Evolutionary conservation across 2,888 invertebrate genomes (phyloP).

Genomic region (Acholoe squamosa): DNA sequence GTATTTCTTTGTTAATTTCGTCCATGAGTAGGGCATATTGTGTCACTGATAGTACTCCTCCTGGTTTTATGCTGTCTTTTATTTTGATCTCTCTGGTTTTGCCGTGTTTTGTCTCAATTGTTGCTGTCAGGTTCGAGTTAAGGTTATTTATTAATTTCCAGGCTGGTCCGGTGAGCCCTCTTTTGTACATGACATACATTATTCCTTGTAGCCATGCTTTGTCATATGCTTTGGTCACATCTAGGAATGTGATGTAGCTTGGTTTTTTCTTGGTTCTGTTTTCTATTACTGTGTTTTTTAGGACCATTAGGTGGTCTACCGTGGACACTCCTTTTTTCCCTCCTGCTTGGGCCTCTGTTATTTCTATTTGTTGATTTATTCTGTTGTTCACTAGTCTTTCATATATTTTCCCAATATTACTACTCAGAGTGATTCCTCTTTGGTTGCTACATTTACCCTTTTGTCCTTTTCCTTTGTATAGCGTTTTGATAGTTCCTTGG

Average conservation of each 20-base stretch:
- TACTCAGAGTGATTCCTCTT: constrained; percentile 16
- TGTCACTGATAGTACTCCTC: constrained; percentile 28
- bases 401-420: background rate
- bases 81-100: background rate
- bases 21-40: constrained; percentile 35
- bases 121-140: background rate
- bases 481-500: background rate
- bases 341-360: background rate
- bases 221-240: constrained; percentile 45
- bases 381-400: constrained; percentile 4
- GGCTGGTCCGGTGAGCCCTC: background rate
- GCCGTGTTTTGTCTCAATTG: constrained; percentile 15
- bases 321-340: background rate
- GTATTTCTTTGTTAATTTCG: constrained; percentile 21
- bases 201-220: constrained; percentile 22
- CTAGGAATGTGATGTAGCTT: constrained; percentile 29
- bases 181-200: constrained; percentile 31
- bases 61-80: constrained; percentile 45
- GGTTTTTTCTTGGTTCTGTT: background rate
- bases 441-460: background rate
- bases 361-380: background rate
- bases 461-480: background rate
- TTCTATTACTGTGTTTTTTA: background rate
- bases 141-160: background rate
- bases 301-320: background rate